These are phyloP conservation scores for Peromyscus maniculatus DNA, from an alignment of 2,113 vertebrate genomes.

Conservation along the genomic window DNA sequence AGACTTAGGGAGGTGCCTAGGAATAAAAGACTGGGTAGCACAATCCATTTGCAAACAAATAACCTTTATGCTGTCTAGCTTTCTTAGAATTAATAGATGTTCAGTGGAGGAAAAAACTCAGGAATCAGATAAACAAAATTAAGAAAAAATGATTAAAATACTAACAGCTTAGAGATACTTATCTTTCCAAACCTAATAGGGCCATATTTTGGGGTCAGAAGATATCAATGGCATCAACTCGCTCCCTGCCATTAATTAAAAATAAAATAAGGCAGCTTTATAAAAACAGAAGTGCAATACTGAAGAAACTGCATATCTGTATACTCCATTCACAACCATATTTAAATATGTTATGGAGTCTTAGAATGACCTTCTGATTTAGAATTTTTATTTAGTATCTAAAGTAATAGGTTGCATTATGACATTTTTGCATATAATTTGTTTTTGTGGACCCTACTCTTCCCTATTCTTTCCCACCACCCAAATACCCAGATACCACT, in stretches of 20 bases:
- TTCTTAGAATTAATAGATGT: conserved; percentile 35
- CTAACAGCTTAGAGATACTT: background rate
- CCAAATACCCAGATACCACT: background rate
- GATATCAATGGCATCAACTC: background rate
- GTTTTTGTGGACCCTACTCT: background rate
- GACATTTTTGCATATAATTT: background rate
- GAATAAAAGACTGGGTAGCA: background rate
- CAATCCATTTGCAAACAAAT: background rate
- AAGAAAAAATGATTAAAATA: conserved; percentile 45
- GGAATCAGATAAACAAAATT: conserved; percentile 43
- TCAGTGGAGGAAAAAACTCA: conserved; percentile 18
- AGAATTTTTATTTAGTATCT: background rate
- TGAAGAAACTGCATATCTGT: conserved; percentile 27
- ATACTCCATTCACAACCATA: background rate
- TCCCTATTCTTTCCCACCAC: background rate
- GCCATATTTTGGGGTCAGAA: background rate
- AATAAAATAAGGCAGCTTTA: conserved; percentile 19
- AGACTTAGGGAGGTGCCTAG: background rate
- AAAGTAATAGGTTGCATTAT: background rate
- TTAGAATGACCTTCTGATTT: conserved; percentile 2
- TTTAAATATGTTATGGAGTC: conserved; percentile 33
- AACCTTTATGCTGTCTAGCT: background rate
- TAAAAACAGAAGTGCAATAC: background rate
- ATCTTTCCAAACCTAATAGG: background rate
- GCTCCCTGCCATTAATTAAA: background rate